Evolutionary conservation across 2,113 vertebrate species (phyloP).

Genomic region (Indicator maculatus): DNA sequence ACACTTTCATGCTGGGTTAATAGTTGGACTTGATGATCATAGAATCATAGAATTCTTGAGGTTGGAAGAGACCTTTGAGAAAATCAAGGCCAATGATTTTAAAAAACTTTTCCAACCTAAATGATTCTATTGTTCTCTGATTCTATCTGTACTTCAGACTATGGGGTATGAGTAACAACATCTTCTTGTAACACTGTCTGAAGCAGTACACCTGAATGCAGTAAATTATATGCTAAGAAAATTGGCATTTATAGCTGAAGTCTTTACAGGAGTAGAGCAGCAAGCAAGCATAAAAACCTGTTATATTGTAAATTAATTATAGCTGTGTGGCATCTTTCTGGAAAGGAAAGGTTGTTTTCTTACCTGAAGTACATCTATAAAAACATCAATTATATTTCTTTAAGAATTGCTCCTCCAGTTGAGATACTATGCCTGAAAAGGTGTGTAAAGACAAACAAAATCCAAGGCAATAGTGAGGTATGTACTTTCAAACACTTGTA

Average conservation of each 20-base stretch:
- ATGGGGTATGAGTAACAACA: neutral
- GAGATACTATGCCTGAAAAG: neutral
- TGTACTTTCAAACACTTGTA: neutral
- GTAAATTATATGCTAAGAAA: neutral
- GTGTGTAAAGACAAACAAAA: neutral
- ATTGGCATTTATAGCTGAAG: neutral
- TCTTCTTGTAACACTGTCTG: neutral
- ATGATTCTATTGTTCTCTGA: no score
- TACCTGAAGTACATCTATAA: neutral
- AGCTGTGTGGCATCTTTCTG: neutral
- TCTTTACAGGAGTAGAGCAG: neutral
- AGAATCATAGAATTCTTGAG: no score
- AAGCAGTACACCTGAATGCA: neutral
- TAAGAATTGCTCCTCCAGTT: neutral
- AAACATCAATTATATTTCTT: neutral
- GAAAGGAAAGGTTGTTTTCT: neutral
- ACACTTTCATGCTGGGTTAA: no score
- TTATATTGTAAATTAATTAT: neutral
- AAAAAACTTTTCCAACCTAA: no score
- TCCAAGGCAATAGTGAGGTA: neutral
- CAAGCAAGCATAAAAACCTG: neutral
- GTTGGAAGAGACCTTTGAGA: no score
- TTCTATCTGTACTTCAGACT: no score
- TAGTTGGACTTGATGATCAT: no score
- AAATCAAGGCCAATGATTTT: no score